A percentile compares a stretch with the other conserved stretches of the same genome.
phyloP scores from a whole-genome alignment of 1,140 invertebrate species.

The Halesus radiatus region DNA sequence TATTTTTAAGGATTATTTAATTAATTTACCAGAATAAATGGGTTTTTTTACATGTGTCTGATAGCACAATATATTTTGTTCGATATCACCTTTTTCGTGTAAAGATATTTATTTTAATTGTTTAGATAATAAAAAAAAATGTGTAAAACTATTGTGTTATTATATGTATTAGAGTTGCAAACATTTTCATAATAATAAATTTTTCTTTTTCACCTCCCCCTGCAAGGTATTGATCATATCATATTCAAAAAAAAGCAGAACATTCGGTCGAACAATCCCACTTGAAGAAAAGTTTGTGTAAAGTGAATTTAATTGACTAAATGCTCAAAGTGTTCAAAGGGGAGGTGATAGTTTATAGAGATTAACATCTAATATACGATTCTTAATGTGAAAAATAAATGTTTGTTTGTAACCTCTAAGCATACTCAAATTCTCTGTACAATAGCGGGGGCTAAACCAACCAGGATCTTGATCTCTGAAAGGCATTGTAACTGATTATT shows the following conservation, averaged over 20 bases:
- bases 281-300: too few species aligned
- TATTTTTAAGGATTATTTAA: conserved; percentile 14
- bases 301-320: too few species aligned
- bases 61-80: conserved; percentile 24
- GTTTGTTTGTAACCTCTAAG: too few species aligned
- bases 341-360: too few species aligned
- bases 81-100: background rate
- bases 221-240: background rate
- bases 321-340: too few species aligned
- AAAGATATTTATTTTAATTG: background rate
- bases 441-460: too few species aligned
- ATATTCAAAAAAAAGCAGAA: background rate
- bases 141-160: conserved; percentile 7
- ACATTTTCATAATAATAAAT: background rate
- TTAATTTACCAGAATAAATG: background rate
- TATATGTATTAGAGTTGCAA: conserved; percentile 12
- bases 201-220: background rate
- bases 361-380: too few species aligned
- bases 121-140: background rate
- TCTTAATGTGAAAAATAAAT: too few species aligned
- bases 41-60: conserved; percentile 1
- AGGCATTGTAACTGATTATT: too few species aligned
- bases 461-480: too few species aligned
- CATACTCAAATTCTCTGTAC: too few species aligned
- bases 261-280: conserved; percentile 1